Evolutionary conservation across 2,797 vertebrate genomes (phyloP), one percentile per base, ranked within the genome.

Genomic region (Falco biarmicus): DNA sequence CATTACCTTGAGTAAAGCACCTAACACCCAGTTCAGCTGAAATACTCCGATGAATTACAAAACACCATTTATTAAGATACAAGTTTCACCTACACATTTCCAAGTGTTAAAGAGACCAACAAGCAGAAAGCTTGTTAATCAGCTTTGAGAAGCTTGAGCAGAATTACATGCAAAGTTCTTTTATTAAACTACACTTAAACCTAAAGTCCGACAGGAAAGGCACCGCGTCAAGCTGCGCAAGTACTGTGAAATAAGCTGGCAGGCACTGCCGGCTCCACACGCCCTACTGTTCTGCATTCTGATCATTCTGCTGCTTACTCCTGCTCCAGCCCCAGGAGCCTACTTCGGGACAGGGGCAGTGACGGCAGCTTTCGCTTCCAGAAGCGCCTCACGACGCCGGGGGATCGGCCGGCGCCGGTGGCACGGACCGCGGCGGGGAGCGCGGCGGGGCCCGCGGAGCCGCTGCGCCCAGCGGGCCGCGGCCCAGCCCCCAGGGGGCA

Each of bases 231-330:
- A 19, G 41, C 5, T 4, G 34, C 8, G 0, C 2, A 21, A 15
- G 18, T 0, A 13, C 12, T 0, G 11, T 6, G 18, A 8, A 8
- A 17, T 54, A 17, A 29, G 26, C 3, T 7, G 17, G 2, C 25
- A 13, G 26, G 9, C 11, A 10, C 0, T 1, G n/a, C 37, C 7
- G 45, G 25, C 57, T 13, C 50, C 50, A 17, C 41, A 8, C 0
- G 7, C 6, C 10, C 19, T 11, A 1, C 43, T 3, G 5, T 3
- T 7, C 0, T 4, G 56, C 32, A 5, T 4, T 9, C 43, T 4
- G 15, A 5, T 1, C 4, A 1, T n/a, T 1, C 12, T 10, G 0
- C 51, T 1, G 32, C 31, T 6, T 6, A 6, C 41, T 2, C 2
- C 48, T 4, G 43, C 13, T 34, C 37, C 56, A 11, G 29, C 61